phyloP scores from a whole-genome alignment of 2,113 vertebrate genomes.

The Gulo gulo region DNA sequence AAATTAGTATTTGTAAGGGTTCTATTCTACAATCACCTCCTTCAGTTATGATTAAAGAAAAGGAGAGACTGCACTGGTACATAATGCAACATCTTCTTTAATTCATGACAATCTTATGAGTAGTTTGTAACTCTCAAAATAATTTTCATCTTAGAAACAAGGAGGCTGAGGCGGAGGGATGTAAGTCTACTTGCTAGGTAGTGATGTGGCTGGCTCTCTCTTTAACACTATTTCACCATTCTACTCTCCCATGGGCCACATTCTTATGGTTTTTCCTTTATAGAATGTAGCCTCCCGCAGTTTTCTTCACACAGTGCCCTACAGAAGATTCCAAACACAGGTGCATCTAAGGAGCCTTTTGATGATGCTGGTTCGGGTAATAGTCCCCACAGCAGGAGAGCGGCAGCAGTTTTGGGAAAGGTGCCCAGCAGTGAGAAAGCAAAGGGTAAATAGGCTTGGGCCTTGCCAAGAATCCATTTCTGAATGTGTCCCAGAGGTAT shows the following conservation, averaged over 20 bases:
- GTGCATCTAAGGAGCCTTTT: not conserved
- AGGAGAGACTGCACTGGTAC: not conserved
- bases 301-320: not conserved
- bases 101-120: not conserved
- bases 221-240: not conserved
- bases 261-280: not conserved
- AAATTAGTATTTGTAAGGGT: slow-evolving; percentile 15
- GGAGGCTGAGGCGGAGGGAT: not conserved
- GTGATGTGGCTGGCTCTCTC: not conserved
- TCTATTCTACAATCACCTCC: not conserved
- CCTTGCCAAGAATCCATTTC: not conserved
- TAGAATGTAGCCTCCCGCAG: not conserved
- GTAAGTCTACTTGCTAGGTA: not conserved
- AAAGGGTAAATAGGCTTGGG: not conserved
- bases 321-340: not conserved
- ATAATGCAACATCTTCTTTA: not conserved
- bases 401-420: not conserved
- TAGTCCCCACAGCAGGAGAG: not conserved
- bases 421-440: not conserved
- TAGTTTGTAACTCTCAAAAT: not conserved
- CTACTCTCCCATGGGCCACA: not conserved
- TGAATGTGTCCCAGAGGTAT: slow-evolving; percentile 8
- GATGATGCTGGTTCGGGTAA: not conserved
- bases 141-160: not conserved
- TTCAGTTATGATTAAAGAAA: not conserved